These are phyloP conservation scores for Lordiphosa andalusiaca DNA, from an alignment of 2,888 invertebrate species.

Conservation along the genomic window DNA sequence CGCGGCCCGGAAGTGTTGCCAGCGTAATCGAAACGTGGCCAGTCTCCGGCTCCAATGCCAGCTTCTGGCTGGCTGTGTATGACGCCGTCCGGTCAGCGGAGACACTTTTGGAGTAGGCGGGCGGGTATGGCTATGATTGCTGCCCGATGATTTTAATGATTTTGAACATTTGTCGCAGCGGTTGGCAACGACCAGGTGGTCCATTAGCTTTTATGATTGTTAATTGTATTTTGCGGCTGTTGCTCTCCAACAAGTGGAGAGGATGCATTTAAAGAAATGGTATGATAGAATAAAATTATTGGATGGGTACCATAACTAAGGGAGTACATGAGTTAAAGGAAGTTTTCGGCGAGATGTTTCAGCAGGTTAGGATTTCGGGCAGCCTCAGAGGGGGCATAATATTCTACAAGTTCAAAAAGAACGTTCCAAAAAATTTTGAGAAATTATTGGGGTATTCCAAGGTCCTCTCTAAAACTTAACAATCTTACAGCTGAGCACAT, in stretches of 20 bases:
- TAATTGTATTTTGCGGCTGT: conserved; percentile 45
- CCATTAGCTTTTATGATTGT: conserved; percentile 49
- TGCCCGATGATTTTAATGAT: conserved; percentile 52
- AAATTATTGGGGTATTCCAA: too few relatives aligned
- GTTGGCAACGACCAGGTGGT: conserved; percentile 32
- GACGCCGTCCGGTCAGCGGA: conserved; percentile 50
- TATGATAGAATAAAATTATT: too few relatives aligned
- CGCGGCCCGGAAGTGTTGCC: conserved; percentile 71
- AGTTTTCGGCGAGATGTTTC: too few relatives aligned
- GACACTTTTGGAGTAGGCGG: neutral
- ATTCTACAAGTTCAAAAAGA: too few relatives aligned
- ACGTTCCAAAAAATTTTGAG: too few relatives aligned
- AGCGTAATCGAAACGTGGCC: conserved; percentile 69
- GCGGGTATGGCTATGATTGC: neutral
- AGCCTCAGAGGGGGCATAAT: too few relatives aligned
- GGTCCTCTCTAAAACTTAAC: too few relatives aligned
- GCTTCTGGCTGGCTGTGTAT: conserved; percentile 34
- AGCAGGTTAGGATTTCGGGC: too few relatives aligned
- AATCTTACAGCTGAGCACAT: too few relatives aligned
- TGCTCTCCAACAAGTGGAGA: neutral
- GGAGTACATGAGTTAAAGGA: too few relatives aligned
- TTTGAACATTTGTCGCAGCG: conserved; percentile 49
- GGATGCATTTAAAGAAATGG: neutral
- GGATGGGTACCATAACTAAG: too few relatives aligned
- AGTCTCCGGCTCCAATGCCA: conserved; percentile 22